phyloP scores from a whole-genome alignment of 2,113 vertebrate species.

The Laticauda colubrina region DNA sequence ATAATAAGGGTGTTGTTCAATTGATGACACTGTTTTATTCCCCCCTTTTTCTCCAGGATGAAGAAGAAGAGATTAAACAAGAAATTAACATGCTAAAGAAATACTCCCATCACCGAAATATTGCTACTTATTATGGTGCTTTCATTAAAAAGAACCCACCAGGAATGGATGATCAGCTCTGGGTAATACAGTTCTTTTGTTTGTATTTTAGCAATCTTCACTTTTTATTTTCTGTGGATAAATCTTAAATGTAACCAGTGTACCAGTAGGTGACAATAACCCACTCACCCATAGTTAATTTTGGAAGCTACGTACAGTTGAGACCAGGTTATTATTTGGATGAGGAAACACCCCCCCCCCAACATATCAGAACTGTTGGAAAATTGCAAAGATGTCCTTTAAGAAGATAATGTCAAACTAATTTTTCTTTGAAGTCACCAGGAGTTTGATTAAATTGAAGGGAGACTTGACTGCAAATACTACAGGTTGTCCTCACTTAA shows the following conservation, averaged over 20 bases:
- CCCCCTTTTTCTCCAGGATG: constrained; percentile 78
- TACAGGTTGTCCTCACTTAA: neutral
- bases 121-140: constrained; percentile 97
- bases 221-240: constrained; percentile 14
- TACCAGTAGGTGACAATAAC: neutral
- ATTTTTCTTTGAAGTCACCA: neutral
- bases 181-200: constrained; percentile 72
- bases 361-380: neutral
- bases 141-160: constrained; percentile 98
- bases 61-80: constrained; percentile 99
- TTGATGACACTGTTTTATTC: constrained; percentile 13
- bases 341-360: neutral
- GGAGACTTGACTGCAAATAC: neutral
- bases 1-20: neutral
- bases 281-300: neutral
- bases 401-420: neutral
- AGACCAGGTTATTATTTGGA: neutral
- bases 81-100: constrained; percentile 99
- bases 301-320: neutral
- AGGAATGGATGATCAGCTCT: constrained; percentile 95
- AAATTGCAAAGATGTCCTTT: neutral
- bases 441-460: neutral
- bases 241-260: neutral
- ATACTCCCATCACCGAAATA: constrained; percentile 97
- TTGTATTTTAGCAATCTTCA: neutral